These are phyloP conservation scores for Meloidogyne chitwoodi DNA, from an alignment of 1,140 invertebrate genomes.

Conservation along the genomic window DNA sequence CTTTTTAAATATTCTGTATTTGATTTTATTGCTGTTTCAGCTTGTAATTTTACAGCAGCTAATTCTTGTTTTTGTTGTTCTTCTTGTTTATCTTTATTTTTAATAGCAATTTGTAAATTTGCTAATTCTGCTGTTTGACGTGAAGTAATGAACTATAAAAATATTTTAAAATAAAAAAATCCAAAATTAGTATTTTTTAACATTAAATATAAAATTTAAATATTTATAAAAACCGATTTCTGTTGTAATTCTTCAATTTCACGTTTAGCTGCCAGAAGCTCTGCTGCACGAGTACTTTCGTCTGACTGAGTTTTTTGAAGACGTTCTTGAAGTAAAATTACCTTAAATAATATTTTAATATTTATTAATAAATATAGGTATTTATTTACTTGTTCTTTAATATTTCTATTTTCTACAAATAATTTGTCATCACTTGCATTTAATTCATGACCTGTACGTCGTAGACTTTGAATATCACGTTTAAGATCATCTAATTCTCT, in stretches of 20 bases:
- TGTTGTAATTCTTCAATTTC: slow-evolving; percentile 41
- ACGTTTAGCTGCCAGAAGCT: slow-evolving; percentile 33
- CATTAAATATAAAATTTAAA: background rate
- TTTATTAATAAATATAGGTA: background rate
- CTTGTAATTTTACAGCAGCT: slow-evolving; percentile 23
- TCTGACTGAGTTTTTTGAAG: slow-evolving; percentile 26
- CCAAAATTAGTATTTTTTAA: slow-evolving; percentile 13
- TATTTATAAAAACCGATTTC: slow-evolving; percentile 21
- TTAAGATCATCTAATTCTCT: slow-evolving; percentile 44
- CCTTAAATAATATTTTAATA: background rate
- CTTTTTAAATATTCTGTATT: slow-evolving; percentile 20
- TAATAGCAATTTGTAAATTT: slow-evolving; percentile 29
- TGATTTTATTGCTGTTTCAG: slow-evolving; percentile 18
- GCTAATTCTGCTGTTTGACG: slow-evolving; percentile 31
- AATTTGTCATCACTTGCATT: slow-evolving; percentile 33
- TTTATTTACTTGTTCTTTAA: slow-evolving; percentile 30
- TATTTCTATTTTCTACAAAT: slow-evolving; percentile 30
- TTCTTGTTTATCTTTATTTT: slow-evolving; percentile 32
- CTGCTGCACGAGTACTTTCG: slow-evolving; percentile 21
- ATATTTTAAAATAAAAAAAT: background rate
- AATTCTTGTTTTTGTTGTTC: slow-evolving; percentile 23
- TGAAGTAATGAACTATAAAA: slow-evolving; percentile 19
- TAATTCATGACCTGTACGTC: slow-evolving; percentile 32
- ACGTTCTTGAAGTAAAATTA: slow-evolving; percentile 29
- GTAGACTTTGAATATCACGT: slow-evolving; percentile 28